A percentile compares a stretch with the other conserved stretches of the same genome.
Conservation (phyloP, 64 coral and sea anemone genomes). For the Montipora sp. region DNA sequence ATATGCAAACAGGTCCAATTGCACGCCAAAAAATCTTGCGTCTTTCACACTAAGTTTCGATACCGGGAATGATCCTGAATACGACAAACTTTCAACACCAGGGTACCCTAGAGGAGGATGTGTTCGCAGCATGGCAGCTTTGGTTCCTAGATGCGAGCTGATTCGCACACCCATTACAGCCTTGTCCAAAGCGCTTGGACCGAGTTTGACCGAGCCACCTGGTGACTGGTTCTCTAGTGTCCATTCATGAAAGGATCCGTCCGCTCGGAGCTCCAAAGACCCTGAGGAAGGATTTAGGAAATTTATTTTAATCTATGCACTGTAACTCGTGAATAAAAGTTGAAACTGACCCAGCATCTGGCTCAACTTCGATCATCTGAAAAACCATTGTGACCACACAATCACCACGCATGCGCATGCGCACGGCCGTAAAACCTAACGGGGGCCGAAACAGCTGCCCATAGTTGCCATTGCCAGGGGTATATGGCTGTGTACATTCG, state of each 20-base stretch:
- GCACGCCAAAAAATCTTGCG: slow-evolving; percentile 74
- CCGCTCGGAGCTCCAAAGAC: slow-evolving; percentile 86
- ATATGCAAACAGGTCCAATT: slow-evolving; percentile 77
- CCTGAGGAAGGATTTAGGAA: slow-evolving; percentile 36
- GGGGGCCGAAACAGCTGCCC: too few relatives aligned
- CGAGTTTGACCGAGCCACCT: slow-evolving; percentile 88
- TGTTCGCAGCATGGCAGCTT: slow-evolving; percentile 79
- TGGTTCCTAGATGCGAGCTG: slow-evolving; percentile 49
- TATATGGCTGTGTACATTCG: too few relatives aligned
- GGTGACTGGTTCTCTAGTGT: slow-evolving; percentile 94
- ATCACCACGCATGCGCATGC: too few relatives aligned
- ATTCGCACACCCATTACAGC: slow-evolving; percentile 74
- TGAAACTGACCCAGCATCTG: too few relatives aligned
- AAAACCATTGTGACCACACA: too few relatives aligned
- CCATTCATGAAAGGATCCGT: slow-evolving; percentile 88
- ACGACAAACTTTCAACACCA: slow-evolving; percentile 75
- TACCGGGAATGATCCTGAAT: slow-evolving; percentile 85
- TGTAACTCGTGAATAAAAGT: too few relatives aligned
- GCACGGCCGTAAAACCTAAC: too few relatives aligned
- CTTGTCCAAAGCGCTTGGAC: slow-evolving; percentile 76
- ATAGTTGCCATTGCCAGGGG: too few relatives aligned
- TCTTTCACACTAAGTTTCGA: slow-evolving; percentile 76
- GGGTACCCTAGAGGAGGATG: slow-evolving; percentile 76
- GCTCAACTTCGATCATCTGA: too few relatives aligned
- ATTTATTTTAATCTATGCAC: not conserved